A percentile compares a stretch with the other conserved stretches of the same genome.
Evolutionary conservation across 2,888 invertebrate species (phyloP).

Genomic region (Strigamia transsilvanica): DNA sequence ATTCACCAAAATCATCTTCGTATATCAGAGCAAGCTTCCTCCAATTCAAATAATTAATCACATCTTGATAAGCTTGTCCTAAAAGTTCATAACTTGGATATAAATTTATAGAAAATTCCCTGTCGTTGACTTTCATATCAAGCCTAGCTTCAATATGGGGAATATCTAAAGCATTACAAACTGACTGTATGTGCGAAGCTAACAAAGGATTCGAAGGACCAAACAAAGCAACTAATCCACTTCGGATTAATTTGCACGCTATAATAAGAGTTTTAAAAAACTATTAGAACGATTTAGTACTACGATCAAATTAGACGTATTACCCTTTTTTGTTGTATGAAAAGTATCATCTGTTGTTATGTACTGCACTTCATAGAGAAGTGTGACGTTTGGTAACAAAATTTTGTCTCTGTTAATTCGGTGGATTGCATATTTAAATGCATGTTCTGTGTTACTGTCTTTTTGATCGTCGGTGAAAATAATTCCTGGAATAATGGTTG

Average conservation of each 20-base stretch:
- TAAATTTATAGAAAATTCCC: constrained; percentile 84
- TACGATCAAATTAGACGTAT: constrained; percentile 53
- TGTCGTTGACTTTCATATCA: constrained; percentile 65
- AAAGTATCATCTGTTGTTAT: constrained; percentile 90
- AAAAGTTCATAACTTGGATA: constrained; percentile 84
- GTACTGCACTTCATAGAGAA: constrained; percentile 93
- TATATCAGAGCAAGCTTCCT: constrained; percentile 91
- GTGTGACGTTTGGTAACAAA: constrained; percentile 82
- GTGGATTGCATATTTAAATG: constrained; percentile 94
- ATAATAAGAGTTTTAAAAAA: background rate
- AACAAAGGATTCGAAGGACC: constrained; percentile 85
- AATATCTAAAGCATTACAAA: constrained; percentile 87
- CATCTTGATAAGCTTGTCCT: constrained; percentile 81
- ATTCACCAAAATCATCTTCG: constrained; percentile 76
- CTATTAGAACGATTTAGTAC: background rate
- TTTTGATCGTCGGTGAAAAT: constrained; percentile 90
- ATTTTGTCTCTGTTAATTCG: constrained; percentile 87
- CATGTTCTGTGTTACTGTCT: constrained; percentile 84
- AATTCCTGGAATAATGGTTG: constrained; percentile 74
- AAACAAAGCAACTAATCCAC: constrained; percentile 86
- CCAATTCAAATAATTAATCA: constrained; percentile 90
- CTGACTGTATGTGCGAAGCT: constrained; percentile 82
- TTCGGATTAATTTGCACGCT: constrained; percentile 81
- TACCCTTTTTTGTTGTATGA: constrained; percentile 89
- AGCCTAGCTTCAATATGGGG: constrained; percentile 84